Conservation (phyloP, 2,888 invertebrate genomes). For the Erynnis tages region DNA sequence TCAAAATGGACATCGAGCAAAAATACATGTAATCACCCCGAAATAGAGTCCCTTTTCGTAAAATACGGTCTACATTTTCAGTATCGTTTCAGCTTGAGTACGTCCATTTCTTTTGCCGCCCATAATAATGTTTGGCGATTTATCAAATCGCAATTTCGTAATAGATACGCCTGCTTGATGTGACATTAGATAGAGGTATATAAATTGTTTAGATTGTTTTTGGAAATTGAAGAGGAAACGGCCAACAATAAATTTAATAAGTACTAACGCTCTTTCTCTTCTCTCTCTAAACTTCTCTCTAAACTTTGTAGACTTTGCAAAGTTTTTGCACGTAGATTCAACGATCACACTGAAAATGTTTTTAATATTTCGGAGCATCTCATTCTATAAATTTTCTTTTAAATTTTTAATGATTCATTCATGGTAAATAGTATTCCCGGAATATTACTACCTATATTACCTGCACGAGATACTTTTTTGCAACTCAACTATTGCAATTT, state of each 20-base stretch:
- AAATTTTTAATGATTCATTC: no score
- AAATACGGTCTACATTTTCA: conserved; percentile 37
- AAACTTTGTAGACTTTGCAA: no score
- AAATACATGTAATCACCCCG: conserved; percentile 41
- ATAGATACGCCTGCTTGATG: conserved; percentile 76
- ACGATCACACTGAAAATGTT: no score
- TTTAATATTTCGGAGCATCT: no score
- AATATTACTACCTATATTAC: no score
- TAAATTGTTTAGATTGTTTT: conserved; percentile 48
- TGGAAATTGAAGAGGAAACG: conserved; percentile 20
- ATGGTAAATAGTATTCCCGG: no score
- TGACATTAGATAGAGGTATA: conserved; percentile 63
- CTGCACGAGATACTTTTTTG: no score
- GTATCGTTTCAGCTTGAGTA: conserved; percentile 65
- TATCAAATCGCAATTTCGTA: conserved; percentile 80
- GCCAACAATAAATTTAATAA: not conserved
- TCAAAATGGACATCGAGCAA: conserved; percentile 35
- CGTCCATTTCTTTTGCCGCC: conserved; percentile 77
- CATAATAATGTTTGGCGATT: conserved; percentile 78
- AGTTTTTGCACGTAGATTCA: no score
- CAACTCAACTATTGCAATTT: no score
- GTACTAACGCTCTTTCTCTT: no score
- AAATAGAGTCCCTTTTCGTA: conserved; percentile 45
- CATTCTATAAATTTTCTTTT: no score
- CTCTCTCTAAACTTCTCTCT: no score